Base-by-base conservation (phyloP, 2,113 vertebrate species). In the Cebus imitator region DNA sequence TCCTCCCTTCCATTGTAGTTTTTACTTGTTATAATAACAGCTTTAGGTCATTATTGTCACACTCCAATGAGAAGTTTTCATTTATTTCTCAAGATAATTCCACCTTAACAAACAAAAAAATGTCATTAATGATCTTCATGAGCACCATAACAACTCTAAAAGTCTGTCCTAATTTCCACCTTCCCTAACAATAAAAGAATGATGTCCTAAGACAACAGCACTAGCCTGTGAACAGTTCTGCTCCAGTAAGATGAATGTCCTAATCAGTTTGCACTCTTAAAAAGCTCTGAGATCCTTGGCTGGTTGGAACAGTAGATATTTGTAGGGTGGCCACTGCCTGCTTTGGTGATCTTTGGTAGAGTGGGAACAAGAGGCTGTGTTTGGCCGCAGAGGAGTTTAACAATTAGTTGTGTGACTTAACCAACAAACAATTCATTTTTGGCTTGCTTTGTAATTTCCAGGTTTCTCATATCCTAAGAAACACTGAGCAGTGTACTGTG, bases 381-480 rank as follows among this genome's bases (percentile, higher is more conserved):
- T 87, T 96, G 64, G 64, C n/a, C 58, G 66, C 78, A 96, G 95
- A 94, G 25, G 37, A 96, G 76, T 93, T 72, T 82, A 88, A 89
- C 61, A 87, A 50, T 91, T 48, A 93, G 75, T 94, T 94, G 37
- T 79, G 23, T 73, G 73, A 82, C 61, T 95, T 79, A n/a, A 79
- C 23, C 21, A 75, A 95, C 68, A 35, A 87, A 18, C 32, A 76
- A 68, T 83, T 94, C 48, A 58, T 91, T 78, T 80, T 79, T 91
- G 91, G 25, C 82, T 96, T 93, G 79, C 55, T 40, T 89, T 87
- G 52, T 96, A 40, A 85, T 89, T 91, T 64, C 64, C 79, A 97
- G 89, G 95, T 96, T 95, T 96, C 91, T 91, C 93, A 91, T 79
- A 86, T 40, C 27, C 43, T 70, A 70, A 70, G 68, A 76, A 93